Evolutionary conservation across 2,113 vertebrate species (phyloP).

Genomic region (Salvator merianae): DNA sequence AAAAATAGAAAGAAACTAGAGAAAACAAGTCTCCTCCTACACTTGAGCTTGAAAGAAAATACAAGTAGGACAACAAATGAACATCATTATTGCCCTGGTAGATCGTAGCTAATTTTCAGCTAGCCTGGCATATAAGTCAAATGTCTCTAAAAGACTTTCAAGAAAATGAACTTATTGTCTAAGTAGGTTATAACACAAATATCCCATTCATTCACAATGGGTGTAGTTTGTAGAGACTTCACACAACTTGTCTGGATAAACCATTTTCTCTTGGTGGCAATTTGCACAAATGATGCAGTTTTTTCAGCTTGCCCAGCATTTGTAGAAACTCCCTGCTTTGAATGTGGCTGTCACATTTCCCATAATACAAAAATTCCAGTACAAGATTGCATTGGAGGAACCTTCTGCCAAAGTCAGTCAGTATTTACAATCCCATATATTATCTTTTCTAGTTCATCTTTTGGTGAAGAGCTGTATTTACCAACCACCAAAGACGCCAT

Average conservation of each 20-base stretch:
- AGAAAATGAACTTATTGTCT: background rate
- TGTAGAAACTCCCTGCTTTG: too few species aligned
- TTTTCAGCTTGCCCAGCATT: too few species aligned
- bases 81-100: background rate
- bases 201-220: too few species aligned
- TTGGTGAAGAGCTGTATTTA: background rate
- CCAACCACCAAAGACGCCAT: background rate
- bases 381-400: too few species aligned
- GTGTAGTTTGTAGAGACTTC: too few species aligned
- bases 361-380: too few species aligned
- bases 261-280: too few species aligned
- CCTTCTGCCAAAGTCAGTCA: background rate
- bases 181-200: background rate
- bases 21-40: constrained; percentile 40
- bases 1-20: constrained; percentile 50
- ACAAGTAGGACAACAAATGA: constrained; percentile 1
- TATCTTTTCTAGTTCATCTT: background rate
- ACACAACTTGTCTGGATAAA: too few species aligned
- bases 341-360: too few species aligned
- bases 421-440: background rate
- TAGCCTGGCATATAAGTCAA: background rate
- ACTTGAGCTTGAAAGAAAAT: constrained; percentile 26
- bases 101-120: background rate
- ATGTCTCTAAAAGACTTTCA: background rate
- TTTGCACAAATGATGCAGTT: too few species aligned